Conservation (phyloP, 2,888 invertebrate species). For the Scrobipalpa atriplicella region DNA sequence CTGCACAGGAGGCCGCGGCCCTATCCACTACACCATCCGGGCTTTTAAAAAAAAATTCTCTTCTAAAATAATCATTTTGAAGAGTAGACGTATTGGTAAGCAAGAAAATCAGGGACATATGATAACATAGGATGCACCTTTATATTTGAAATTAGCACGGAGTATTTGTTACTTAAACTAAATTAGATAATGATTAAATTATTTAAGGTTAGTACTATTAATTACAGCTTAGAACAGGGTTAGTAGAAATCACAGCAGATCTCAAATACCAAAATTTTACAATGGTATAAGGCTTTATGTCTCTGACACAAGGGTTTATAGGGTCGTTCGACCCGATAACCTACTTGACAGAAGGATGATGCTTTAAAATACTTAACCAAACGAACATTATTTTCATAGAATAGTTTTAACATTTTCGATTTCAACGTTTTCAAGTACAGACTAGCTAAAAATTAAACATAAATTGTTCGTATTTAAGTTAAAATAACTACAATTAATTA, state of each 20-base stretch:
- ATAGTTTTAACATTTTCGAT: too few relatives aligned
- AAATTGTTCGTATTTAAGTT: conserved; percentile 53
- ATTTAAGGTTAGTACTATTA: conserved; percentile 38
- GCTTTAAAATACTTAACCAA: too few relatives aligned
- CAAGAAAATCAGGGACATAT: too few relatives aligned
- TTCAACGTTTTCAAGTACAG: conserved; percentile 41
- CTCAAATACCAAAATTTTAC: conserved; percentile 47
- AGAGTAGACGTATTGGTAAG: too few relatives aligned
- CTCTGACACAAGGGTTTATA: too few relatives aligned
- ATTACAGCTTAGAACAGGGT: conserved; percentile 47
- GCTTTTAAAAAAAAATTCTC: too few relatives aligned
- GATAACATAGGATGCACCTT: too few relatives aligned
- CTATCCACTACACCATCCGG: too few relatives aligned
- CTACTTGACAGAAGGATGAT: too few relatives aligned
- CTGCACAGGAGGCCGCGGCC: too few relatives aligned
- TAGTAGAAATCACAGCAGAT: conserved; percentile 75
- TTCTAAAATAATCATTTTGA: neutral
- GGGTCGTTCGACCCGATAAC: too few relatives aligned
- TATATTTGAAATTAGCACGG: conserved; percentile 16
- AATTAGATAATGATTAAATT: conserved; percentile 15
- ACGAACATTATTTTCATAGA: too few relatives aligned
- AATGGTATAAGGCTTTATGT: neutral
- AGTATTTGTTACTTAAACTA: conserved; percentile 28
- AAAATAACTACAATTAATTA: conserved; percentile 27
- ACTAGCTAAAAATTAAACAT: conserved; percentile 59